These are phyloP conservation scores for Drosophila borealis DNA, from an alignment of 2,888 invertebrate species.

Conservation along the genomic window DNA sequence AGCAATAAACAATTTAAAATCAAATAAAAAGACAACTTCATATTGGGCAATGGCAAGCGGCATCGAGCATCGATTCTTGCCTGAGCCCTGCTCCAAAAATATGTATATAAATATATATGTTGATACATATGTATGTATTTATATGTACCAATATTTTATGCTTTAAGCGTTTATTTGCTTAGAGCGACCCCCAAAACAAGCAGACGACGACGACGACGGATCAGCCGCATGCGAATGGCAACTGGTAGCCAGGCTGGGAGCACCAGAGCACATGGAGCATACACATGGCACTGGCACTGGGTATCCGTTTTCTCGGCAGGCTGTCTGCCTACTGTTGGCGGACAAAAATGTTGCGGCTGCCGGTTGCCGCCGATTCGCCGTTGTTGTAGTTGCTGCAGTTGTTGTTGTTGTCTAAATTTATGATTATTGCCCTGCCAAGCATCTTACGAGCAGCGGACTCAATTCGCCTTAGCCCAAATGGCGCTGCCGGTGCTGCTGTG, in stretches of 20 bases:
- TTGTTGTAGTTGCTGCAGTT: constrained; percentile 44
- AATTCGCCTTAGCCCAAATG: constrained; percentile 77
- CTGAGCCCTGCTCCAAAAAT: constrained; percentile 40
- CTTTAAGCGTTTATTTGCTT: constrained; percentile 79
- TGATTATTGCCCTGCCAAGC: constrained; percentile 80
- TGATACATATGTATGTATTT: constrained; percentile 3
- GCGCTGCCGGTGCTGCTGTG: constrained; percentile 21
- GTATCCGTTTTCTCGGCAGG: constrained; percentile 55
- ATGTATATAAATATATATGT: constrained; percentile 6
- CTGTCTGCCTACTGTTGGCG: constrained; percentile 70
- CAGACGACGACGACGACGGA: constrained; percentile 56
- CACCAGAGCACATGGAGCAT: constrained; percentile 32
- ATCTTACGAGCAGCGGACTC: constrained; percentile 78
- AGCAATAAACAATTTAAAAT: constrained; percentile 80
- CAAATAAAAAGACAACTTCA: constrained; percentile 80
- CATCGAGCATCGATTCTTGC: constrained; percentile 62
- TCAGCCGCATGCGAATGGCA: constrained; percentile 33
- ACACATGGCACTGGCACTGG: constrained; percentile 33
- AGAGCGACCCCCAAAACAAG: constrained; percentile 75
- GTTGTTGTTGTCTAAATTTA: constrained; percentile 79
- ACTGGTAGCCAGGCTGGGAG: constrained; percentile 37
- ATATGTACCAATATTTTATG: constrained; percentile 75
- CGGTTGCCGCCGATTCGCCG: constrained; percentile 44
- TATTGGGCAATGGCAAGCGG: constrained; percentile 59
- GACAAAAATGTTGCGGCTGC: constrained; percentile 68